These are phyloP conservation scores for Hirudinaria manillensis DNA, from an alignment of 2,888 invertebrate genomes.

Conservation along the genomic window DNA sequence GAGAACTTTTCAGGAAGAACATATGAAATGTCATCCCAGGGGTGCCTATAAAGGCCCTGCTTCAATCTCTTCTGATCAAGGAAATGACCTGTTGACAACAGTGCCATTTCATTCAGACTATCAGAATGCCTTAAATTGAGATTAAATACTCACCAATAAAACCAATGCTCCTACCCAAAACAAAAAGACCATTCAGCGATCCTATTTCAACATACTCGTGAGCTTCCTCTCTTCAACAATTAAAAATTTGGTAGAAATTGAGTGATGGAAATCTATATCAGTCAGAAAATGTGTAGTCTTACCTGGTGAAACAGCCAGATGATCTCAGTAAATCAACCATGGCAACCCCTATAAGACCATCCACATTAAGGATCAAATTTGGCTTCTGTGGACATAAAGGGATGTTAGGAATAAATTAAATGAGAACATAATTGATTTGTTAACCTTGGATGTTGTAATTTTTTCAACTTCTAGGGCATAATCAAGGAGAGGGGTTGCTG, in stretches of 20 bases:
- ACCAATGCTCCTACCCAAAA: slow-evolving; percentile 93
- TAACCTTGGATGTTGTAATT: slow-evolving; percentile 82
- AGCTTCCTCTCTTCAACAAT: slow-evolving; percentile 73
- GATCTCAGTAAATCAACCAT: slow-evolving; percentile 93
- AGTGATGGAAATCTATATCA: not conserved
- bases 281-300: slow-evolving; percentile 37
- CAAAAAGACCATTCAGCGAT: slow-evolving; percentile 94
- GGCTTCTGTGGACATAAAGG: slow-evolving; percentile 66
- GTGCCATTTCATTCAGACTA: slow-evolving; percentile 30
- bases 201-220: slow-evolving; percentile 95
- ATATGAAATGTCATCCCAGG: slow-evolving; percentile 97
- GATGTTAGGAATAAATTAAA: not conserved
- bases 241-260: not conserved
- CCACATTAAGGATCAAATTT: slow-evolving; percentile 97
- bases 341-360: slow-evolving; percentile 92
- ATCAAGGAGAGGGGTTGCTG: slow-evolving; percentile 82
- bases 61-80: slow-evolving; percentile 97
- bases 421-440: not conserved
- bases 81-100: slow-evolving; percentile 68
- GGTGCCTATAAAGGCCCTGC: slow-evolving; percentile 96
- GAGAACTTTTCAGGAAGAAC: slow-evolving; percentile 64
- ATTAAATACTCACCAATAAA: slow-evolving; percentile 70
- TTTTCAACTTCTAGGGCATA: slow-evolving; percentile 97
- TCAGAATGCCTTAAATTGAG: not conserved
- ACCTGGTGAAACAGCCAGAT: slow-evolving; percentile 87